phyloP scores from a whole-genome alignment of 1,140 invertebrate genomes.

The Vanessa atalanta region DNA sequence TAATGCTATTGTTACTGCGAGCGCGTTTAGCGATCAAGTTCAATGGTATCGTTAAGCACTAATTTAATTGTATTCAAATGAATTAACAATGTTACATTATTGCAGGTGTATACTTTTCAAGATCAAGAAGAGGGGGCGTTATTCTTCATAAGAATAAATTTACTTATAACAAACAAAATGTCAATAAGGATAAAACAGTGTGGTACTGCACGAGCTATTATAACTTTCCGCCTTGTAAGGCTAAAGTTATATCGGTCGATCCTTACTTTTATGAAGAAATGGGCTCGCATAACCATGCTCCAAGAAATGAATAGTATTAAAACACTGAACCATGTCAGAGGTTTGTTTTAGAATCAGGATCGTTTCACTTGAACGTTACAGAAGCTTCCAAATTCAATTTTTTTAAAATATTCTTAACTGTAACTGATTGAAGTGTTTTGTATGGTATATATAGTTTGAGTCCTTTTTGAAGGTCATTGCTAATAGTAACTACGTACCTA shows the following conservation, averaged over 20 bases:
- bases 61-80: not conserved
- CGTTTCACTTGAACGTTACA: no score
- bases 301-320: not conserved
- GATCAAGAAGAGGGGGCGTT: constrained; percentile 45
- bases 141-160: constrained; percentile 43
- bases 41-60: no score
- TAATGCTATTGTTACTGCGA: no score
- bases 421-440: no score
- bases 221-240: constrained; percentile 41
- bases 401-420: no score
- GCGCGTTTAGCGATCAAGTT: no score
- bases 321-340: no score
- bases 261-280: constrained; percentile 26
- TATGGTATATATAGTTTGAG: no score
- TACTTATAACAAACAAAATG: constrained; percentile 43
- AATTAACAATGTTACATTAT: not conserved
- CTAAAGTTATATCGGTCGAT: constrained; percentile 43
- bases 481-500: no score
- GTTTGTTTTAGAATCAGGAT: no score
- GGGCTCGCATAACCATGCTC: constrained; percentile 42
- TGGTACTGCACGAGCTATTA: constrained; percentile 52
- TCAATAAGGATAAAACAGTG: not conserved
- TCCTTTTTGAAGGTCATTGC: no score
- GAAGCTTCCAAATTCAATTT: no score
- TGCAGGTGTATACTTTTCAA: constrained; percentile 35